These are phyloP conservation scores for Podarcis muralis DNA, from an alignment of 2,113 vertebrate genomes.

Conservation along the genomic window DNA sequence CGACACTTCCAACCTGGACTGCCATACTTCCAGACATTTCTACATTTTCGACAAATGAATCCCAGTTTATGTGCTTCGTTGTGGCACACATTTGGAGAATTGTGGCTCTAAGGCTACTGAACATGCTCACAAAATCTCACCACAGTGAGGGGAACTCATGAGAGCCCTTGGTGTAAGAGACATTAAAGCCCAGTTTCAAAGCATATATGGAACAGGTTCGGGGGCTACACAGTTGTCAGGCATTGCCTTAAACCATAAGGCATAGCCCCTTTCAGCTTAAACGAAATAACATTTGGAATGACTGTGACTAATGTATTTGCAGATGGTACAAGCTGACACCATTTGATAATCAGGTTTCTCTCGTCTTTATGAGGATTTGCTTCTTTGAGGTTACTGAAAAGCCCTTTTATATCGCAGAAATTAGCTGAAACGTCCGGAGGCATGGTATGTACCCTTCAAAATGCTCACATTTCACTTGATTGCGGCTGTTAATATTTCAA, in stretches of 20 bases:
- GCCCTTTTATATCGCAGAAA: conserved; percentile 72
- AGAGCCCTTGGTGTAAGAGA: not conserved
- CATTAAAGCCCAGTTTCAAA: not conserved
- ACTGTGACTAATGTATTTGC: conserved; percentile 52
- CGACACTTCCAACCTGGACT: too few species aligned
- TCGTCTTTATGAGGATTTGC: conserved; percentile 59
- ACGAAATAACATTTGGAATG: conserved; percentile 42
- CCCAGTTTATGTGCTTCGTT: not conserved
- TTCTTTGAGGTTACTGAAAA: conserved; percentile 74
- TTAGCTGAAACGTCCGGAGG: conserved; percentile 73
- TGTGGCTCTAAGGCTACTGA: not conserved
- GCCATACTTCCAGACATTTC: too few species aligned
- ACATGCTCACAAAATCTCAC: not conserved
- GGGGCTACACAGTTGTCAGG: not conserved
- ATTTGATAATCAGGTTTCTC: conserved; percentile 62
- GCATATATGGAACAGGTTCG: not conserved
- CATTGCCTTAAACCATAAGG: not conserved
- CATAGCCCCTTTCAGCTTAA: conserved; percentile 24
- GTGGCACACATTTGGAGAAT: not conserved
- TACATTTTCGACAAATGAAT: too few species aligned
- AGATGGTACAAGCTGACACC: conserved; percentile 61
- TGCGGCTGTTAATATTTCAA: conserved; percentile 76
- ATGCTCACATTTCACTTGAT: conserved; percentile 76
- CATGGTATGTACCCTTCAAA: conserved; percentile 73
- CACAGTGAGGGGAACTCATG: not conserved